A percentile compares a stretch with the other conserved stretches of the same genome.
Evolutionary conservation across 2,113 vertebrate genomes (phyloP).

Genomic region (Lates calcarifer): DNA sequence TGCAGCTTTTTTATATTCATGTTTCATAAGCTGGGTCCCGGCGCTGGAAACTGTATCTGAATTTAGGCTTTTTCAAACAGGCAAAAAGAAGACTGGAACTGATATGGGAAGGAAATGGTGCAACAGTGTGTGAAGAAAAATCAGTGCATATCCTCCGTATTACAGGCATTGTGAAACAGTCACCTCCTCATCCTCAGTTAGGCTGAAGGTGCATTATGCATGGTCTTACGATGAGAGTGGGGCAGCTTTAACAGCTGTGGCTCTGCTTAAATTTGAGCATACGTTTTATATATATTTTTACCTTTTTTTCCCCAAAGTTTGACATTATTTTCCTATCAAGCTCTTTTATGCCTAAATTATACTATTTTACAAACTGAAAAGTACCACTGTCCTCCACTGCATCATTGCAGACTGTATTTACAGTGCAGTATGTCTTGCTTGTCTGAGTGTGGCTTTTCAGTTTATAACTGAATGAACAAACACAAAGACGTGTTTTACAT

Average conservation of each 20-base stretch:
- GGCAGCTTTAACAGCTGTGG: neutral
- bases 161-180: constrained; percentile 32
- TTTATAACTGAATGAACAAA: neutral
- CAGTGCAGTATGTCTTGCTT: neutral
- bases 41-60: constrained; percentile 71
- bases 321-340: neutral
- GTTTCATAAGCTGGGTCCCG: constrained; percentile 72
- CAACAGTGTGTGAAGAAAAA: constrained; percentile 55
- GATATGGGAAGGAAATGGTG: constrained; percentile 35
- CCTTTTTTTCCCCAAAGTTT: neutral
- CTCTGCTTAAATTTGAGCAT: neutral
- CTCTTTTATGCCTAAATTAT: neutral
- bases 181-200: neutral
- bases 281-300: neutral
- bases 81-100: constrained; percentile 39
- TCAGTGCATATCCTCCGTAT: constrained; percentile 30
- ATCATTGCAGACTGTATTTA: neutral
- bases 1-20: constrained; percentile 63
- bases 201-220: neutral
- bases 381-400: neutral
- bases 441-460: neutral
- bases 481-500: neutral
- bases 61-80: constrained; percentile 54
- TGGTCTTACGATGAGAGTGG: neutral
- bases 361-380: neutral